Evolutionary conservation across 2,113 vertebrate species (phyloP).

Genomic region (Agelaius tricolor): DNA sequence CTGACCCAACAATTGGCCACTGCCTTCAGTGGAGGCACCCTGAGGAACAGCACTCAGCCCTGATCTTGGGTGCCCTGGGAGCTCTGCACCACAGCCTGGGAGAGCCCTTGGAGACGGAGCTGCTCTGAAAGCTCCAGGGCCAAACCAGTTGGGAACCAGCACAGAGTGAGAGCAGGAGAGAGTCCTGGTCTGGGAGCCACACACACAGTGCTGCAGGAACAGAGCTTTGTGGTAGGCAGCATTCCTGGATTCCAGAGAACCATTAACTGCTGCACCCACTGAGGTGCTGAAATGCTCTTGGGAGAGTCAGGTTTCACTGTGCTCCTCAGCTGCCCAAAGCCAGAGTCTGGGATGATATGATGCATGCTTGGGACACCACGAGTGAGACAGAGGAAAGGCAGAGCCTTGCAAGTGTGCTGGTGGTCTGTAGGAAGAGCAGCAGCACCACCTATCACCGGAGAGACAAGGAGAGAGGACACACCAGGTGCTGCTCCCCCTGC

Average conservation of each 20-base stretch:
- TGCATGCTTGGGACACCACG: background rate
- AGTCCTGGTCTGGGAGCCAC: background rate
- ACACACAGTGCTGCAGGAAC: background rate
- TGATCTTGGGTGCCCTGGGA: background rate
- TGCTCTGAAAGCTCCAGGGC: background rate
- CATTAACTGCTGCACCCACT: background rate
- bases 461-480: background rate
- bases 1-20: background rate
- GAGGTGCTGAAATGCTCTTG: background rate
- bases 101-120: background rate
- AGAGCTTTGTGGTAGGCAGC: background rate
- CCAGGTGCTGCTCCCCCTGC: background rate
- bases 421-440: conserved; percentile 10
- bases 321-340: background rate
- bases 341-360: background rate
- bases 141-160: background rate
- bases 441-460: conserved; percentile 39
- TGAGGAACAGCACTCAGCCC: background rate
- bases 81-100: background rate
- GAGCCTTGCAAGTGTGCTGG: background rate
- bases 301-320: background rate
- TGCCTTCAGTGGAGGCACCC: background rate
- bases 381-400: background rate
- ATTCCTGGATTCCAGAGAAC: background rate
- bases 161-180: fast-evolving